These are phyloP conservation scores for Actias luna DNA, from an alignment of 2,888 invertebrate genomes.

Conservation along the genomic window DNA sequence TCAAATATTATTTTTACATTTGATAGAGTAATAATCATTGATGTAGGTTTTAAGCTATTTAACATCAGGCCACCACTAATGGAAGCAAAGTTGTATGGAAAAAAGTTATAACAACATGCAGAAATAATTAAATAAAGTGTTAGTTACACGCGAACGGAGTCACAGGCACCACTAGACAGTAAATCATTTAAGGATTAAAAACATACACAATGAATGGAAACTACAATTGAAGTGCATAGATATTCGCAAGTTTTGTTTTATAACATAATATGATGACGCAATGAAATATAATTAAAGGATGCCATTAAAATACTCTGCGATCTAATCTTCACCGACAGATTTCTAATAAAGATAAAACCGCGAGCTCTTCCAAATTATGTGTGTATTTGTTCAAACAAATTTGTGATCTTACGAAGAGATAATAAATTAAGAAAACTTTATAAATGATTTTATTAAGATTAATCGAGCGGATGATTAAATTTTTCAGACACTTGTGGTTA, in stretches of 20 bases:
- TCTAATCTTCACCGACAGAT: constrained; percentile 54
- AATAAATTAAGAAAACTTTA: constrained; percentile 10
- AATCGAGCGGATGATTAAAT: neutral
- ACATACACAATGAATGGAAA: no score
- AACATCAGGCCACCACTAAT: no score
- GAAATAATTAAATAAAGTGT: no score
- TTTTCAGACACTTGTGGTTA: neutral
- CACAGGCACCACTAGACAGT: no score
- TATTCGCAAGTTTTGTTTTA: neutral
- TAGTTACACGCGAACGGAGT: no score
- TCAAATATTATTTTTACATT: no score
- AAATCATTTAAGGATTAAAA: no score
- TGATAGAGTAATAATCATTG: no score
- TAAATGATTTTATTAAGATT: constrained; percentile 11
- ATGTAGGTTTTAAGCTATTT: no score
- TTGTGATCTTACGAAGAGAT: constrained; percentile 35
- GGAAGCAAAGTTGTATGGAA: no score
- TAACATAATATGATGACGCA: neutral
- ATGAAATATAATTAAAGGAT: neutral
- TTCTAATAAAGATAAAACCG: constrained; percentile 41
- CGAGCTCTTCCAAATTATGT: constrained; percentile 27
- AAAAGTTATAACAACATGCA: no score
- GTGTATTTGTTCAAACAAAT: constrained; percentile 38
- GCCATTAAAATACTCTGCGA: constrained; percentile 33
- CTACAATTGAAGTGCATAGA: no score